These are phyloP conservation scores for Ornithoptera priamus DNA, from an alignment of 2,888 invertebrate species.

Conservation along the genomic window DNA sequence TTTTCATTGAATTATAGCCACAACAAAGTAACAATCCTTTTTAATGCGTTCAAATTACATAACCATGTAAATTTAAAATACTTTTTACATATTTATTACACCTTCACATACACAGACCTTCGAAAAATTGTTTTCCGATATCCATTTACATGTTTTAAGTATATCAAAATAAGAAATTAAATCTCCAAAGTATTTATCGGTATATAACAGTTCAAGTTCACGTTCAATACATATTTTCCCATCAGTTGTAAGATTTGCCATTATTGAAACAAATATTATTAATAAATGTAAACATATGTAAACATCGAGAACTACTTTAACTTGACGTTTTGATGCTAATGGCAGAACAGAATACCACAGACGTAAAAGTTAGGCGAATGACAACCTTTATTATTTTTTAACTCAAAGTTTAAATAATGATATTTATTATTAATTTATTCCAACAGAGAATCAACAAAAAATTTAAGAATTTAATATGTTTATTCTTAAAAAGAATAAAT, in stretches of 20 bases:
- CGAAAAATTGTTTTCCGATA: conserved; percentile 81
- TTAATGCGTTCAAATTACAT: not conserved
- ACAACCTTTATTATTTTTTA: too few relatives aligned
- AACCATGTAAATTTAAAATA: not conserved
- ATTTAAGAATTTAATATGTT: too few relatives aligned
- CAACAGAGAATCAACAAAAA: too few relatives aligned
- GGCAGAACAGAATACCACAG: not conserved
- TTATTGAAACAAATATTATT: conserved; percentile 33
- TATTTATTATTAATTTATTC: too few relatives aligned
- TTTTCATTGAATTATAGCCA: not conserved
- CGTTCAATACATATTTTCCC: conserved; percentile 77
- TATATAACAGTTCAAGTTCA: conserved; percentile 50
- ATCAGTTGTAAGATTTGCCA: conserved; percentile 77
- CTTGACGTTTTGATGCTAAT: not conserved
- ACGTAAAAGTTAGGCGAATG: too few relatives aligned
- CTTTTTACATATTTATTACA: not conserved
- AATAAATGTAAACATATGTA: not conserved
- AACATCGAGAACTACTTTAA: not conserved
- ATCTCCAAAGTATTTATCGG: conserved; percentile 47
- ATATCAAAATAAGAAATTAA: conserved; percentile 79
- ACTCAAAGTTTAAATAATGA: too few relatives aligned
- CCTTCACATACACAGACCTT: conserved; percentile 73
- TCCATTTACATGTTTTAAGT: conserved; percentile 84
- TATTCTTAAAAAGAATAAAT: too few relatives aligned
- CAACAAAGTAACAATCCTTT: not conserved